Conservation (phyloP, 2,113 vertebrate species). For the Gobio gobio region DNA sequence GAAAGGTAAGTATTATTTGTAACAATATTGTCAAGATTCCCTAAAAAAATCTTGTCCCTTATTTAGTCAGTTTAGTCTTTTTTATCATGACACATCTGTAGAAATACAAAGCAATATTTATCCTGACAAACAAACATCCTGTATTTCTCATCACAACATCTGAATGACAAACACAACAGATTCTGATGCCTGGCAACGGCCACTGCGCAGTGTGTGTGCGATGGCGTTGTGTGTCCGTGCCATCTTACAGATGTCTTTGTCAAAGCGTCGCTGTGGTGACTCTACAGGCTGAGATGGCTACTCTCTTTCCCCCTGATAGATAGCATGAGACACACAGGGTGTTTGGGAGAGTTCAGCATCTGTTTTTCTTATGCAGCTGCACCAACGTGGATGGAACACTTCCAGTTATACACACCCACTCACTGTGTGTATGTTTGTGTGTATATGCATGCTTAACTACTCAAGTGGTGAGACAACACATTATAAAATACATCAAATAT, state of each 20-base stretch:
- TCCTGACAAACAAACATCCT: conserved; percentile 17
- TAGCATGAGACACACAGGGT: conserved; percentile 55
- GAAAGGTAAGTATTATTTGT: background rate
- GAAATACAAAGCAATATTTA: background rate
- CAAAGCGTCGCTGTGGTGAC: conserved; percentile 55
- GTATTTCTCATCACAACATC: conserved; percentile 15
- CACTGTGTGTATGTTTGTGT: conserved; percentile 28
- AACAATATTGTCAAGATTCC: background rate
- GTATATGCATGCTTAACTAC: conserved; percentile 28
- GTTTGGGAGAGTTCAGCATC: conserved; percentile 71
- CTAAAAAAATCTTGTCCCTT: background rate
- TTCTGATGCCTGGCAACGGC: conserved; percentile 37
- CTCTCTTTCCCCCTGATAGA: conserved; percentile 56
- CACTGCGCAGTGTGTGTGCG: conserved; percentile 54
- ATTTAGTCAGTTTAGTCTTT: background rate
- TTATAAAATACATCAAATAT: background rate
- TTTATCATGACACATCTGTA: background rate
- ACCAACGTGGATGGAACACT: conserved; percentile 69
- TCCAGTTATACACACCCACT: conserved; percentile 64
- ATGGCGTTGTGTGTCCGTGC: conserved; percentile 65
- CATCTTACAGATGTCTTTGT: conserved; percentile 74
- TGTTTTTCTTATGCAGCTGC: conserved; percentile 75
- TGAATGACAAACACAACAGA: conserved; percentile 1
- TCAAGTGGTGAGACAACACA: background rate
- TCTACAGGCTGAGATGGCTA: conserved; percentile 56